These are phyloP conservation scores for Ceratina japonica DNA, from an alignment of 1,140 invertebrate species.

Conservation along the genomic window DNA sequence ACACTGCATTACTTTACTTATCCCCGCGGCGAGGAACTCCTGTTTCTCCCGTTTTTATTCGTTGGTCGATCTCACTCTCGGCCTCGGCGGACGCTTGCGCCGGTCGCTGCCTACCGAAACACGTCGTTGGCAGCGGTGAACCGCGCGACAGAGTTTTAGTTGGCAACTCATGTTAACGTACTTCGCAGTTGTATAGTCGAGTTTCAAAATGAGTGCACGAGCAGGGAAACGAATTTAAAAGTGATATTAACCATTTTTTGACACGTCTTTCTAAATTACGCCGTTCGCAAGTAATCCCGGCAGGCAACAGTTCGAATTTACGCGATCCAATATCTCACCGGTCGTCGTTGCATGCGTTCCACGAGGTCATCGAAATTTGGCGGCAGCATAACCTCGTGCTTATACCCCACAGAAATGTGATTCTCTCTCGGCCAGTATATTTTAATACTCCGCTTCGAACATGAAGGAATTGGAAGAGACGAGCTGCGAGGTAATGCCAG, in stretches of 20 bases:
- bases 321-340: not conserved
- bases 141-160: not conserved
- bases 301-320: not conserved
- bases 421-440: conserved; percentile 17
- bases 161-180: conserved; percentile 45
- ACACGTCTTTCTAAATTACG: conserved; percentile 53
- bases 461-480: conserved; percentile 73
- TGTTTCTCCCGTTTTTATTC: no score
- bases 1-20: conserved; percentile 32
- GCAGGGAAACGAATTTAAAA: conserved; percentile 39
- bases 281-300: conserved; percentile 9
- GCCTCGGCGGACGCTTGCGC: no score
- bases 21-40: not conserved
- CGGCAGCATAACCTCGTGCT: conserved; percentile 57
- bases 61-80: no score
- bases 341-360: not conserved
- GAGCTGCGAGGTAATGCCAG: conserved; percentile 67
- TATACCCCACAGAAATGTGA: conserved; percentile 31
- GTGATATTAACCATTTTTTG: conserved; percentile 29
- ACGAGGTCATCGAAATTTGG: conserved; percentile 47
- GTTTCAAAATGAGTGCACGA: conserved; percentile 58
- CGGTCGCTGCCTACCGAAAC: not conserved
- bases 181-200: conserved; percentile 51
- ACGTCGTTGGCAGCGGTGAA: not conserved
- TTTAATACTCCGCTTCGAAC: conserved; percentile 45